Percentiles rank a stretch among this genome's conserved stretches.
Evolutionary conservation across 2,888 invertebrate genomes (phyloP).

Genomic region (Troglohyphantes excavatus): DNA sequence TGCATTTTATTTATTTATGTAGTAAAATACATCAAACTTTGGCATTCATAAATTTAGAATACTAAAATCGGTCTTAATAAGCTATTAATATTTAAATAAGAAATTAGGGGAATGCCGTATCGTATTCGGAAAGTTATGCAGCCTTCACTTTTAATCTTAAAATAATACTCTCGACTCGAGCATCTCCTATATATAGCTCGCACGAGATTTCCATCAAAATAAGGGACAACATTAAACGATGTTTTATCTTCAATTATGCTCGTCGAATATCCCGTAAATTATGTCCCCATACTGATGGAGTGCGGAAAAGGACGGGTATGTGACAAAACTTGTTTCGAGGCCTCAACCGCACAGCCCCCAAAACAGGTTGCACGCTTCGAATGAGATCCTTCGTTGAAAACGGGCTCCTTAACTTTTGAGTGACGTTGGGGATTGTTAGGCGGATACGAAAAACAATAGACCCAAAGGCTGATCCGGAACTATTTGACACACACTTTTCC

Average conservation of each 20-base stretch:
- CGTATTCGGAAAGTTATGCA: neutral
- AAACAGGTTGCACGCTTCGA: neutral
- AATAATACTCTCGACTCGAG: constrained; percentile 23
- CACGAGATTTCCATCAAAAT: constrained; percentile 33
- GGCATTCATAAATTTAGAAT: too few relatives aligned
- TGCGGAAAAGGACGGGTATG: constrained; percentile 51
- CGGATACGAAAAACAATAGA: too few relatives aligned
- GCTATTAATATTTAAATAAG: too few relatives aligned
- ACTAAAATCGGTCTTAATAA: too few relatives aligned
- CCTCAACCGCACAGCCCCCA: constrained; percentile 21
- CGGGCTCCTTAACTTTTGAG: too few relatives aligned
- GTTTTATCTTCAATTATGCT: constrained; percentile 49
- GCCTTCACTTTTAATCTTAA: constrained; percentile 41
- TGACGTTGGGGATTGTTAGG: too few relatives aligned
- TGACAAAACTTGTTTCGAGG: constrained; percentile 73
- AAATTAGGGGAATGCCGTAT: neutral
- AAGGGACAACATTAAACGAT: constrained; percentile 45
- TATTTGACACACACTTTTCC: too few relatives aligned
- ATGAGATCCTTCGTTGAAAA: neutral
- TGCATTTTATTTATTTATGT: too few relatives aligned
- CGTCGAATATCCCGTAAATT: constrained; percentile 42
- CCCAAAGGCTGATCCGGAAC: too few relatives aligned
- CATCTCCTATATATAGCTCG: constrained; percentile 13
- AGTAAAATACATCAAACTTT: too few relatives aligned
- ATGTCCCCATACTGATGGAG: constrained; percentile 34